Base-by-base conservation (phyloP, 2,888 invertebrate species). In the Danaus chrysippus region DNA sequence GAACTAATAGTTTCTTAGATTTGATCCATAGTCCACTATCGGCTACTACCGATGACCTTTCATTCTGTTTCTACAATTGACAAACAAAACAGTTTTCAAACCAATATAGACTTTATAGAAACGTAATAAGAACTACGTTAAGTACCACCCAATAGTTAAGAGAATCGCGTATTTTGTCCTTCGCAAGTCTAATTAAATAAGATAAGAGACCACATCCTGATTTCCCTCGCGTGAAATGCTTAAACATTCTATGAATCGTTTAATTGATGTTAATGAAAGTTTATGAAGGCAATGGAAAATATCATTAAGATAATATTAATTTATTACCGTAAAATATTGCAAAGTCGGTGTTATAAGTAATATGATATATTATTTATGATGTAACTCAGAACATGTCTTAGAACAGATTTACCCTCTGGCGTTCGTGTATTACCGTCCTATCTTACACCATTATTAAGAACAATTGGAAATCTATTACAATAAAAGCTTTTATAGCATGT, bases 171-270 rank as follows among this genome's bases (percentile, higher is more conserved):
- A 79, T 81, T 81, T 82, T 79, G 82, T 82, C 75, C 79, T 76
- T 73, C 70, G 73, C 73, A 76, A 76, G 75, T 74, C 78, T 85
- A 86, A 87, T 85, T 81, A 82, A 81, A 80, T 82, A 78, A 84
- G 86, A 84, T 86, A 87, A 88, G 81, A 81, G 78, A 83, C 83
- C 76, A 78, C 74, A 74, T 72, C 54, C 72, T 84, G 86, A 90
- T 89, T 90, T 90, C 90, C 89, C 89, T 72, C 64, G 88, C 72
- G 87, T 65, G 61, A 63, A 58, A 68, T 68, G 70, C 70, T 73
- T 72, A 73, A 71, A 71, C 68, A 70, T 68, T 34, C 23, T 6
- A 34, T 34, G 23, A 34, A 67, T 65, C 61, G 63, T 58, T 64
- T 58, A 69, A 70, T 67, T 58, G 65, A 41, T 62, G 58, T 64